Evolutionary conservation across 2,113 vertebrate species (phyloP).

Genomic region (Tor tambroides): DNA sequence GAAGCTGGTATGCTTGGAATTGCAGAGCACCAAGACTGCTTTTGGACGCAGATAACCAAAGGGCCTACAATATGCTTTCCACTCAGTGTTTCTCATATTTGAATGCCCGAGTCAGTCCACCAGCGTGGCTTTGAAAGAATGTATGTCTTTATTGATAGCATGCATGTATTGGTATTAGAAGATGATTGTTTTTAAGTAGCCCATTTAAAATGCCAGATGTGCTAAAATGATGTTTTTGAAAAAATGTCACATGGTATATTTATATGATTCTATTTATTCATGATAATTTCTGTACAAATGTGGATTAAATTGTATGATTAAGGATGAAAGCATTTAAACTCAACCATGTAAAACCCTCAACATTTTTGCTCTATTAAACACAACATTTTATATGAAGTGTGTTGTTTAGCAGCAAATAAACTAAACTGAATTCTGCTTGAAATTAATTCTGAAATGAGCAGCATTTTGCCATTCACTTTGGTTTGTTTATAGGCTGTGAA

Average conservation of each 20-base stretch:
- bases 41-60: constrained; percentile 40
- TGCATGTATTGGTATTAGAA: background rate
- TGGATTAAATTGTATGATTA: background rate
- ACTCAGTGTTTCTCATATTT: constrained; percentile 19
- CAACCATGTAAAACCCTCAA: background rate
- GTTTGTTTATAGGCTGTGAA: constrained; percentile 10
- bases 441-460: background rate
- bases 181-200: background rate
- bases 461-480: background rate
- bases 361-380: background rate
- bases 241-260: background rate
- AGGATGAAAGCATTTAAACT: background rate
- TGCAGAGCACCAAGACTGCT: constrained; percentile 55
- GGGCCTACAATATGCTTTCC: constrained; percentile 33
- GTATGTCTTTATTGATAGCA: constrained; percentile 1
- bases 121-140: background rate
- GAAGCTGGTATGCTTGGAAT: constrained; percentile 81
- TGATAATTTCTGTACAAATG: background rate
- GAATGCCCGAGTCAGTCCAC: background rate
- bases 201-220: background rate
- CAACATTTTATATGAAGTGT: background rate
- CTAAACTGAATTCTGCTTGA: background rate
- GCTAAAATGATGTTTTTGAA: background rate
- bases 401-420: background rate
- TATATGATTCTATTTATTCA: background rate